Evolutionary conservation across 2,888 invertebrate genomes (phyloP).

Genomic region (Balanococcus diminutus): DNA sequence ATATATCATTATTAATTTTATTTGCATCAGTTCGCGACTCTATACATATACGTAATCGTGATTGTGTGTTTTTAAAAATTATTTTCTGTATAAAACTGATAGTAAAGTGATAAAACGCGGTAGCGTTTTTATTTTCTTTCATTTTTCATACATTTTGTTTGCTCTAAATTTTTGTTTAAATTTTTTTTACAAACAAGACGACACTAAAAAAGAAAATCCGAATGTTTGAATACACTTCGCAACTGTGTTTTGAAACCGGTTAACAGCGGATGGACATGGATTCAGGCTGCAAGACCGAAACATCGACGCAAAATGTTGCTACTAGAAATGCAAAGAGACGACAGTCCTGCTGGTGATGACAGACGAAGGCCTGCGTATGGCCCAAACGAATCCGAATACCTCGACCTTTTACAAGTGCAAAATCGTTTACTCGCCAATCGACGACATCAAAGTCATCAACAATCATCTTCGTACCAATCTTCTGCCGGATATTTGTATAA

Average conservation of each 20-base stretch:
- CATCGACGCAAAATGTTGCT: constrained; percentile 52
- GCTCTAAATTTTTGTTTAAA: background rate
- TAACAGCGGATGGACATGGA: constrained; percentile 51
- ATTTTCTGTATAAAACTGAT: background rate
- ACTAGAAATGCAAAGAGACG: constrained; percentile 55
- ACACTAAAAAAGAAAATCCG: background rate
- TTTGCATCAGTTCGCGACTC: background rate
- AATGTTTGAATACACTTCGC: constrained; percentile 33
- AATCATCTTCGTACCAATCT: constrained; percentile 39
- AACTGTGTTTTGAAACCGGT: constrained; percentile 44
- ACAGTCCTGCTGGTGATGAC: constrained; percentile 51
- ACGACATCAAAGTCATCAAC: constrained; percentile 38
- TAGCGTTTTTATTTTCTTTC: background rate
- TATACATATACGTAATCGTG: too few species aligned
- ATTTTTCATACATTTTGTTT: background rate
- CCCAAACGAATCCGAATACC: constrained; percentile 45
- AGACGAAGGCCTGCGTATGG: constrained; percentile 50
- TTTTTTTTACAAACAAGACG: background rate
- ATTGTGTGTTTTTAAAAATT: constrained; percentile 3
- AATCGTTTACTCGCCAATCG: constrained; percentile 47
- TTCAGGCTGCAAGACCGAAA: constrained; percentile 43
- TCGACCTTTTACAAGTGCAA: constrained; percentile 51
- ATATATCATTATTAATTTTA: background rate
- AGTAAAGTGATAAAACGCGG: background rate
- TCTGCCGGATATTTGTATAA: constrained; percentile 45